Conservation (phyloP, 2,888 invertebrate species). For the Lasius fuliginosus region DNA sequence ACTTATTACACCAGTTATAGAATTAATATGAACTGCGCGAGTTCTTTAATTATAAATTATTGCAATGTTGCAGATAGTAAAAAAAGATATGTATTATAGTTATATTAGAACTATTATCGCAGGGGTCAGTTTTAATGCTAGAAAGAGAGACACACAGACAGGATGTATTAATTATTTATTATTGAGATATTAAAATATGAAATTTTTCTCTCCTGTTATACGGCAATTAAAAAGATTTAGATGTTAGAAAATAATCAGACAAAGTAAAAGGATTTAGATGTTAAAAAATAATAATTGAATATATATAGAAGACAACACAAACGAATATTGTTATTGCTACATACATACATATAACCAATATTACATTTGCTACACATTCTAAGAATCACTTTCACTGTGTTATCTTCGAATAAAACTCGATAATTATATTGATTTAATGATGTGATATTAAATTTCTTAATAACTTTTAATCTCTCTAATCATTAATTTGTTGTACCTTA, state of each 20-base stretch:
- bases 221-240: conserved; percentile 19
- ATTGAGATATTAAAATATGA: conserved; percentile 34
- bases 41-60: conserved; percentile 74
- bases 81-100: conserved; percentile 57
- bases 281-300: conserved; percentile 21
- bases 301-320: conserved; percentile 27
- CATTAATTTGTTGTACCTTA: conserved; percentile 17
- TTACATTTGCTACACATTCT: neutral
- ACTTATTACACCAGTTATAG: conserved; percentile 71
- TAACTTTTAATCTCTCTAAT: conserved; percentile 26
- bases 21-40: conserved; percentile 68
- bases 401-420: neutral
- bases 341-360: conserved; percentile 18
- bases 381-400: neutral
- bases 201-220: conserved; percentile 35
- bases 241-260: neutral
- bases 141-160: conserved; percentile 5
- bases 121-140: conserved; percentile 51
- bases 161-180: conserved; percentile 56
- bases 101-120: conserved; percentile 52
- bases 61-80: conserved; percentile 64
- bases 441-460: conserved; percentile 47
- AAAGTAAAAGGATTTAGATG: neutral
- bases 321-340: neutral
- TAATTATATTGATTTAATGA: conserved; percentile 10